These are phyloP conservation scores for Physella acuta DNA, from an alignment of 1,140 invertebrate species.

Conservation along the genomic window DNA sequence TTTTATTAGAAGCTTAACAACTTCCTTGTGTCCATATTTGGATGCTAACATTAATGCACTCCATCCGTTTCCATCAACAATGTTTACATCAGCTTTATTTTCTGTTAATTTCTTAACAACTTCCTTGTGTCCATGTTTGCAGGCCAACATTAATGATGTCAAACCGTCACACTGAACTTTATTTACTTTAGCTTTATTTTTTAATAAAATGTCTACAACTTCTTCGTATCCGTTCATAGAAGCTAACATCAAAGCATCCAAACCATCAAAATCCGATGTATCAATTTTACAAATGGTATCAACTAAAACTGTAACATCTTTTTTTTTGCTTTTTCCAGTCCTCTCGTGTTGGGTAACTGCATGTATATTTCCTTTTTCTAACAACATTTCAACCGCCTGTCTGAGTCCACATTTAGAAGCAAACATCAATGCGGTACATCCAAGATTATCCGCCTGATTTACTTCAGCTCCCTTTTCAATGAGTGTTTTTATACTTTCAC, in stretches of 20 bases:
- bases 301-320: too few relatives aligned
- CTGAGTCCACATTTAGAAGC: too few relatives aligned
- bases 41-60: conserved; percentile 5
- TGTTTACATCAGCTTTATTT: conserved; percentile 10
- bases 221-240: background rate
- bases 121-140: background rate
- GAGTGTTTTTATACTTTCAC: too few relatives aligned
- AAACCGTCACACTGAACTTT: background rate
- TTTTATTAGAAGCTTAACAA: background rate
- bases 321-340: too few relatives aligned
- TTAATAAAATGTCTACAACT: conserved; percentile 4
- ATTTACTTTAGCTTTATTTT: conserved; percentile 13
- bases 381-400: too few relatives aligned
- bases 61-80: background rate
- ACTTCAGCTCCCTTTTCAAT: too few relatives aligned
- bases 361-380: too few relatives aligned
- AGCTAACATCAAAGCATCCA: conserved; percentile 2
- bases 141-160: conserved; percentile 1
- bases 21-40: background rate
- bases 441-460: too few relatives aligned
- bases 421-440: too few relatives aligned
- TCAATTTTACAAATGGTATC: conserved; percentile 7
- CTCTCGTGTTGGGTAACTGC: too few relatives aligned
- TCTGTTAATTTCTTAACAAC: conserved; percentile 9
- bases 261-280: background rate